These are phyloP conservation scores for Urocitellus parryii DNA, from an alignment of 2,113 vertebrate species.

Conservation along the genomic window DNA sequence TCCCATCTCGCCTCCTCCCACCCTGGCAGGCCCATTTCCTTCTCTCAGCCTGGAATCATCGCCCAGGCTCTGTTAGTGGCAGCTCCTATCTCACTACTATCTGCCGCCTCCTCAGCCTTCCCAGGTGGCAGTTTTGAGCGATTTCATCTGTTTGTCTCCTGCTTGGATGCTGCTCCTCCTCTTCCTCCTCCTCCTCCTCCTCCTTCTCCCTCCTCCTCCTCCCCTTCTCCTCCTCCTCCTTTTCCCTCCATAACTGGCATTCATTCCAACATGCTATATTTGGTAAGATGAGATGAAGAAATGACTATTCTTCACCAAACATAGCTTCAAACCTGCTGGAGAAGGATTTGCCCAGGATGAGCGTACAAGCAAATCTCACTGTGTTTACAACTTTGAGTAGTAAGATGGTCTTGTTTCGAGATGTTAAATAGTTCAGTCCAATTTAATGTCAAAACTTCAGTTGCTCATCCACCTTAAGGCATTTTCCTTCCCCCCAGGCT, in stretches of 20 bases:
- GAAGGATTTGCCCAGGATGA: conserved; percentile 57
- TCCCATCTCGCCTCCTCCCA: neutral
- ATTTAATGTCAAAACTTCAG: neutral
- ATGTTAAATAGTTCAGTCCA: neutral
- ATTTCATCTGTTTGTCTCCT: neutral
- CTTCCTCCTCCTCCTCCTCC: no score
- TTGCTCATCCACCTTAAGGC: neutral
- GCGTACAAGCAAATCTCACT: neutral
- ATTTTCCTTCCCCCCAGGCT: neutral
- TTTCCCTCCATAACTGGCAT: neutral
- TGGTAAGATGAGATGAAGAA: conserved; percentile 65
- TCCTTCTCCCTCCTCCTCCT: no score
- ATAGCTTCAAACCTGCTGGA: conserved; percentile 47
- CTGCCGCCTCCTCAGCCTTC: neutral
- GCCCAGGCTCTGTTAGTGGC: no score
- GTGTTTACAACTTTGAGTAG: neutral
- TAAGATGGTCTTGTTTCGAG: conserved; percentile 36
- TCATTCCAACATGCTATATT: conserved; percentile 53
- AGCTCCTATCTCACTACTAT: accelerated
- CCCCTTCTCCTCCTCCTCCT: neutral
- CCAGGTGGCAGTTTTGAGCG: neutral
- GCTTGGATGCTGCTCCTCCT: neutral
- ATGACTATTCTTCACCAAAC: conserved; percentile 60
- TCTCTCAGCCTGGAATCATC: neutral
- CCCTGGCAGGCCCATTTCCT: neutral